Conservation (phyloP, 1,140 invertebrate species). For the Neodiprion pinetum region DNA sequence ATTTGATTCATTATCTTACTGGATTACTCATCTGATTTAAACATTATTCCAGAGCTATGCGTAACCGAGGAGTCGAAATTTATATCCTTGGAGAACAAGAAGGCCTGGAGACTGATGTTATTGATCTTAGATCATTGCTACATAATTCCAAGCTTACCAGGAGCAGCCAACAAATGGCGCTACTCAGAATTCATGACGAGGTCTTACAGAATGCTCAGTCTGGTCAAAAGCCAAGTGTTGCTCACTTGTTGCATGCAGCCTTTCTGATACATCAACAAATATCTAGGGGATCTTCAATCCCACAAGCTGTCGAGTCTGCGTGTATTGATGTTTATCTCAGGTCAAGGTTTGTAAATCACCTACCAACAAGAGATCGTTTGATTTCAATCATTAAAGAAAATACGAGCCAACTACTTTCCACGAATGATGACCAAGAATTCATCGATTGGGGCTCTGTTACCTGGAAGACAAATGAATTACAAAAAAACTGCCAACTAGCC, state of each 20-base stretch:
- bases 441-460: slow-evolving; percentile 41
- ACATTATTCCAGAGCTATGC: slow-evolving; percentile 81
- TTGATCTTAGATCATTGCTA: slow-evolving; percentile 68
- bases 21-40: slow-evolving; percentile 31
- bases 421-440: neutral
- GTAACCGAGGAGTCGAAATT: slow-evolving; percentile 96
- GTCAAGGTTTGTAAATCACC: slow-evolving; percentile 58
- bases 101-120: slow-evolving; percentile 37
- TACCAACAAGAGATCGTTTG: slow-evolving; percentile 42
- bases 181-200: slow-evolving; percentile 64
- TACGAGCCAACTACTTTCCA: slow-evolving; percentile 20
- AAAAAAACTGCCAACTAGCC: slow-evolving; percentile 44
- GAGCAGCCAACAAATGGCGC: slow-evolving; percentile 51
- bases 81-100: slow-evolving; percentile 68
- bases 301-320: slow-evolving; percentile 63
- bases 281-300: slow-evolving; percentile 64
- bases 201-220: slow-evolving; percentile 53
- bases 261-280: slow-evolving; percentile 71
- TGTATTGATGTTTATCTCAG: slow-evolving; percentile 76
- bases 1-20: neutral
- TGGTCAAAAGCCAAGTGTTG: slow-evolving; percentile 65
- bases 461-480: slow-evolving; percentile 39
- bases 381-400: slow-evolving; percentile 40
- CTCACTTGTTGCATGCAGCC: slow-evolving; percentile 70
- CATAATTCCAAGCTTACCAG: slow-evolving; percentile 60